Evolutionary conservation across 2,888 invertebrate genomes (phyloP), one percentile per base, ranked within the genome.

Genomic region (Adelognathus sp.): DNA sequence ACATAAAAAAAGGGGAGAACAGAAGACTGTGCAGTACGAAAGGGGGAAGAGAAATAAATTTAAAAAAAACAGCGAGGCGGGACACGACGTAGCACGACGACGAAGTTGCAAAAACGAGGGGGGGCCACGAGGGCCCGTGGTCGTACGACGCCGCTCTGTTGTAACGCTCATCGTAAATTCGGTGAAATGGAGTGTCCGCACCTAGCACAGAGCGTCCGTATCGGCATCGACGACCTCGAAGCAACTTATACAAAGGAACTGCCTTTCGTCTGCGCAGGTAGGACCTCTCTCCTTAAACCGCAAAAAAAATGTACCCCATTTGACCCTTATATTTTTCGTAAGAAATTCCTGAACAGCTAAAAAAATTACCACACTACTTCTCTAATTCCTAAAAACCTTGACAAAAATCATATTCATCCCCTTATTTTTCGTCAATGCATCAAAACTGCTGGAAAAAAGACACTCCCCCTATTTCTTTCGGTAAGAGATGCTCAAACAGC

Each of bases 141-240:
- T 75, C 63, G n/a, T n/a, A n/a, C n/a, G n/a, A n/a, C n/a, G n/a
- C n/a, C 70, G 36, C 72, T 74, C 29, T 58, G 63, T 67, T n/a
- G n/a, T n/a, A n/a, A n/a, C 67, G 29, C 67, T 76, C 76, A 66
- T 76, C 21, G n/a, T n/a, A n/a, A 76, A 73, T 77, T 61, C 44
- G 80, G 81, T 84, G 88, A 93, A 90, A 95, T 95, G 95, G 95
- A 95, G 93, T 95, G 95, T 92, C 93, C 94, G 89, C 95, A 95
- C 93, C 93, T 95, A 88, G 93, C 92, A 92, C 94, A 94, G 92
- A 94, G 94, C 92, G 94, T 94, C 90, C 87, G 87, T 84, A 85
- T 90, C 83, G 87, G 85, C 84, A 85, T 85, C 84, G 84, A 89
- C 86, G 88, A 90, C 84, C 87, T 89, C 83, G 90, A 88, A 81